Conservation (phyloP, 2,113 vertebrate species). For the Uropsilus gracilis region DNA sequence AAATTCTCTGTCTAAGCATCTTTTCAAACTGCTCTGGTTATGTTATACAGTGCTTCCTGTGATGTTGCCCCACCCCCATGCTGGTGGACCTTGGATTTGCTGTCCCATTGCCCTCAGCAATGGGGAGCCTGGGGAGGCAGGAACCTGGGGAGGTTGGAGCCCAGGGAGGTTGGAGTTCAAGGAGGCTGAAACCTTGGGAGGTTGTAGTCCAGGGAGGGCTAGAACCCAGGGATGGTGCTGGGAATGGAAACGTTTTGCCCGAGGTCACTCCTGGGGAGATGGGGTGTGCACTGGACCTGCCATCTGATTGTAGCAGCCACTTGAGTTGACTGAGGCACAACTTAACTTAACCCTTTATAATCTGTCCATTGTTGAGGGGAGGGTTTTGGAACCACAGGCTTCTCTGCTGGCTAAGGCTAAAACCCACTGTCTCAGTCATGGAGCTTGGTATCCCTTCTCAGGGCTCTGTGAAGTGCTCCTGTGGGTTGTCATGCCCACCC, state of each 20-base stretch:
- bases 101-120: neutral
- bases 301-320: neutral
- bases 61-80: neutral
- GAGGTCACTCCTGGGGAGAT: too few species aligned
- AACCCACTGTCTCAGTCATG: too few species aligned
- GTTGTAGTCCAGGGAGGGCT: neutral
- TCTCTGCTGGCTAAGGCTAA: neutral
- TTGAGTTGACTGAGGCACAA: accelerated
- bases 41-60: accelerated
- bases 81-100: accelerated
- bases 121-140: too few species aligned
- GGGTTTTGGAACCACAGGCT: too few species aligned
- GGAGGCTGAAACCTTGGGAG: too few species aligned
- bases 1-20: neutral
- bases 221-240: too few species aligned
- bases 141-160: too few species aligned
- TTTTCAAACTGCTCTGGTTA: neutral
- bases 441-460: neutral
- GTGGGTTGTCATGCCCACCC: accelerated
- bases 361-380: accelerated
- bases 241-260: neutral
- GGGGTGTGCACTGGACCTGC: neutral
- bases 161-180: too few species aligned
- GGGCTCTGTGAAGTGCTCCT: neutral
- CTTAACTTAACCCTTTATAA: accelerated